These are phyloP conservation scores for Polyommatus iphigenia DNA, from an alignment of 2,888 invertebrate genomes.

Conservation along the genomic window DNA sequence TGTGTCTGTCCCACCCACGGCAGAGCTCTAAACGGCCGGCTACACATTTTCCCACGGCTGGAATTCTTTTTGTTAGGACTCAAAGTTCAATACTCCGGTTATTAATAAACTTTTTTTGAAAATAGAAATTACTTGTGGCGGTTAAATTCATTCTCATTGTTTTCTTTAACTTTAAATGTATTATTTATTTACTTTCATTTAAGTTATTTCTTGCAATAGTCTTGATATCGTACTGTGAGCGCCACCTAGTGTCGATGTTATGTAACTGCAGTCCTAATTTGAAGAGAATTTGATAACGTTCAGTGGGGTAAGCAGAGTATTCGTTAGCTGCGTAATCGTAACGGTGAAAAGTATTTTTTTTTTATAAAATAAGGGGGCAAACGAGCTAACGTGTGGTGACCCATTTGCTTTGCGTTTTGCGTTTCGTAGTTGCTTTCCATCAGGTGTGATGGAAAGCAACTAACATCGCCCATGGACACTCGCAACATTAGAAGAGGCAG, in stretches of 20 bases:
- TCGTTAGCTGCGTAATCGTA: not conserved
- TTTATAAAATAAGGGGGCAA: no score
- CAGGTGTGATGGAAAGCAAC: no score
- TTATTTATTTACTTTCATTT: not conserved
- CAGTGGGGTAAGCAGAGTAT: no score
- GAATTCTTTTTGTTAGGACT: slow-evolving; percentile 15
- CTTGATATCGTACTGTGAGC: not conserved
- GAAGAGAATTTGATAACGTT: not conserved
- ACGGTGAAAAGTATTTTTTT: not conserved
- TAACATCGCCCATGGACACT: no score
- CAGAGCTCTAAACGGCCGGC: slow-evolving; percentile 3
- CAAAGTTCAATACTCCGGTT: slow-evolving; percentile 19
- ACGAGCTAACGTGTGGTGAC: no score
- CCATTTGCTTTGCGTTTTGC: no score
- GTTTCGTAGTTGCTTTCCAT: no score
- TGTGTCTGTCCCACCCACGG: slow-evolving; percentile 10
- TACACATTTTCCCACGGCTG: slow-evolving; percentile 4
- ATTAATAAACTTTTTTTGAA: slow-evolving; percentile 1
- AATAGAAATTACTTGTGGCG: not conserved
- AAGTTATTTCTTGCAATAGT: not conserved
- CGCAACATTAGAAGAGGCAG: no score
- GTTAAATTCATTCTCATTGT: not conserved
- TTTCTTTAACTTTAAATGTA: not conserved
- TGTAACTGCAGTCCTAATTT: not conserved
- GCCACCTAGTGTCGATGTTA: not conserved